Percentiles rank a stretch among this genome's conserved stretches.
Conservation (phyloP, 2,888 invertebrate species). For the Chrysodeixis includens region DNA sequence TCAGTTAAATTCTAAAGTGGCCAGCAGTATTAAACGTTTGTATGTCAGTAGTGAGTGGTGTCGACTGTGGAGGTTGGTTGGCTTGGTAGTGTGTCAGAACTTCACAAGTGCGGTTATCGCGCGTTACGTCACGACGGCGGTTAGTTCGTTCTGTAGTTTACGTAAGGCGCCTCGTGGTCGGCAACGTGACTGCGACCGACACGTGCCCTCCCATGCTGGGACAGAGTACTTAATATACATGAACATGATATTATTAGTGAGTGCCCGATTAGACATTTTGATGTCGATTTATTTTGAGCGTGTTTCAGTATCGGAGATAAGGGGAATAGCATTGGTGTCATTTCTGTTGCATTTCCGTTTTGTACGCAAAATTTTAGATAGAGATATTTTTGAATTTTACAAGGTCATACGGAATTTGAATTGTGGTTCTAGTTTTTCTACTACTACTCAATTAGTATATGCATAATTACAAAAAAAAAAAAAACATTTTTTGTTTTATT, state of each 20-base stretch:
- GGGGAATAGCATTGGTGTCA: background rate
- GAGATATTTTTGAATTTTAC: background rate
- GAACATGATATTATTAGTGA: constrained; percentile 33
- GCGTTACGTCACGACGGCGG: constrained; percentile 43
- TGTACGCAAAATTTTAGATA: background rate
- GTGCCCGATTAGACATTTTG: constrained; percentile 14
- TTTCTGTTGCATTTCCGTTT: background rate
- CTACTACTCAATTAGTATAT: no score
- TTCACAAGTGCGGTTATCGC: constrained; percentile 32
- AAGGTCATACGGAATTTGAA: no score
- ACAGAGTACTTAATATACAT: constrained; percentile 15
- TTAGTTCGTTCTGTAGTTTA: constrained; percentile 46
- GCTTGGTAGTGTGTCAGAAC: background rate
- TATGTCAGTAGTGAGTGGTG: constrained; percentile 15
- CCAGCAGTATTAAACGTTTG: constrained; percentile 7
- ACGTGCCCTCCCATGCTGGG: constrained; percentile 46
- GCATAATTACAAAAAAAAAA: no score
- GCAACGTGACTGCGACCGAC: constrained; percentile 56
- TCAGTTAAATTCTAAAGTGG: background rate
- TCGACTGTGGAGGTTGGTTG: constrained; percentile 31
- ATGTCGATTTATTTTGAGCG: constrained; percentile 14
- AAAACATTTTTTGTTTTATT: no score
- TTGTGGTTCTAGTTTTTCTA: no score
- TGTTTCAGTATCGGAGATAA: constrained; percentile 2
- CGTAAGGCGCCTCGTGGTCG: constrained; percentile 44